phyloP scores from a whole-genome alignment of 2,113 vertebrate species.

The Smithornis capensis region DNA sequence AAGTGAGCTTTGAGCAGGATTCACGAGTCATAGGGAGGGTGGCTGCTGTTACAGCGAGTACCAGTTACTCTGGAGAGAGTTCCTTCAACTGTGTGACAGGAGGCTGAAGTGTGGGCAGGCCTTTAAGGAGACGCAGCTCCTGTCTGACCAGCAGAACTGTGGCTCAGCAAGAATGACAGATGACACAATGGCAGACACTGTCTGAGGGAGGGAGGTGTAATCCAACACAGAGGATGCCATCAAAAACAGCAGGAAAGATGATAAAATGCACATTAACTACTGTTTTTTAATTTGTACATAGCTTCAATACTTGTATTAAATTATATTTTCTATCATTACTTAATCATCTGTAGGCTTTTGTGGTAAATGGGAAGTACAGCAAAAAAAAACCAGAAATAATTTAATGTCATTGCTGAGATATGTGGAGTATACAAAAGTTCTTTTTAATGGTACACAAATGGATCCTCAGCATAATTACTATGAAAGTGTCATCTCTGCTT shows the following conservation, averaged over 20 bases:
- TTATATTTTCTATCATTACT: not conserved
- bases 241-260: not conserved
- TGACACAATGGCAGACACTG: not conserved
- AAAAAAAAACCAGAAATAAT: not conserved
- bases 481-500: not conserved
- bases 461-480: not conserved
- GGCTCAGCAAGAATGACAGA: not conserved
- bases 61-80: not conserved
- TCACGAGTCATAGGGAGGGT: not conserved
- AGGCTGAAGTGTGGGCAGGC: not conserved
- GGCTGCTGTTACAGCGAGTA: rapidly evolving
- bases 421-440: not conserved
- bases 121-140: not conserved
- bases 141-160: not conserved
- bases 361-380: not conserved
- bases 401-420: not conserved
- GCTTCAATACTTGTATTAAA: not conserved
- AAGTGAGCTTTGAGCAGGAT: not conserved
- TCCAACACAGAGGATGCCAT: not conserved
- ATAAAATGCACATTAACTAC: not conserved
- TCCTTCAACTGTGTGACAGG: rapidly evolving
- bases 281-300: not conserved
- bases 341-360: not conserved
- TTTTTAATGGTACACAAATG: not conserved
- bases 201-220: not conserved